Evolutionary conservation across 2,797 vertebrate species (phyloP).

Genomic region (Poecilia gillii): DNA sequence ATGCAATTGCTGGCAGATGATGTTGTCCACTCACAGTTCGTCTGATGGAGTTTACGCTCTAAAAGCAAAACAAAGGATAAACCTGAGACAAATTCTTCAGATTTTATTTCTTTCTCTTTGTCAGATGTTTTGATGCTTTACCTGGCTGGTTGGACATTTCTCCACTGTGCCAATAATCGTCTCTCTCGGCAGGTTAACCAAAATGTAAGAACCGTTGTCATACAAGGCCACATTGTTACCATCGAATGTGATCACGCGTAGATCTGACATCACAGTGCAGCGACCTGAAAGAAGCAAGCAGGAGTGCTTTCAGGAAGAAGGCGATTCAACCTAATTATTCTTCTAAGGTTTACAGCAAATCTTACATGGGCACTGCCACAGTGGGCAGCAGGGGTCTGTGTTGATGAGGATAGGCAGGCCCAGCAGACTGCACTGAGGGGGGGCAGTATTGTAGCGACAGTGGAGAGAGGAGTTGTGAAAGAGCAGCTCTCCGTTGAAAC

Average conservation of each 20-base stretch:
- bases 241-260: conserved; percentile 96
- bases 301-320: neutral
- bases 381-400: conserved; percentile 92
- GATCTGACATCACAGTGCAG: conserved; percentile 94
- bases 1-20: neutral
- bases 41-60: conserved; percentile 95
- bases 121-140: conserved; percentile 59
- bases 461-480: conserved; percentile 93
- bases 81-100: neutral
- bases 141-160: conserved; percentile 94
- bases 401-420: conserved; percentile 93
- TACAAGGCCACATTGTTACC: conserved; percentile 96
- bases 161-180: conserved; percentile 93
- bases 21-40: conserved; percentile 86
- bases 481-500: conserved; percentile 90
- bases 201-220: conserved; percentile 93
- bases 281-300: conserved; percentile 81
- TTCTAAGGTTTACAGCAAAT: neutral
- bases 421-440: conserved; percentile 92
- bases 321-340: neutral
- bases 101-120: neutral
- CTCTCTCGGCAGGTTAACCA: conserved; percentile 91
- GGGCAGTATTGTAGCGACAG: conserved; percentile 88
- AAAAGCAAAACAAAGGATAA: conserved; percentile 63
- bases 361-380: conserved; percentile 98